Evolutionary conservation across 2,888 invertebrate genomes (phyloP).

Genomic region (Andrena haemorrhoa): DNA sequence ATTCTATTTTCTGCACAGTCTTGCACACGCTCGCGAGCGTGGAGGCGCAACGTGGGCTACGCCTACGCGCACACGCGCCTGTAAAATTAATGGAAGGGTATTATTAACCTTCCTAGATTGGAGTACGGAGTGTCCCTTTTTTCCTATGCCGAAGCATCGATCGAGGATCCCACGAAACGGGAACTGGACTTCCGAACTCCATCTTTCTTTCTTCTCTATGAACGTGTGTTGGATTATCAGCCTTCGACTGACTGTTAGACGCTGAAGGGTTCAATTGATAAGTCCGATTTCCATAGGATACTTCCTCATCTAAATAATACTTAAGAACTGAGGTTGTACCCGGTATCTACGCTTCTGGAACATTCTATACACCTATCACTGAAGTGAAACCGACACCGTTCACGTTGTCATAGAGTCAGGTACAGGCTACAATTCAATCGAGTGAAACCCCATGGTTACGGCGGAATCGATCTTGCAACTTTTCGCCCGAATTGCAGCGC

Average conservation of each 20-base stretch:
- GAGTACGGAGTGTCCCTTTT: neutral
- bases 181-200: neutral
- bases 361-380: too few relatives aligned
- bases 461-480: too few relatives aligned
- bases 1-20: constrained; percentile 51
- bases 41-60: constrained; percentile 17
- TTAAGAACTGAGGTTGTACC: too few relatives aligned
- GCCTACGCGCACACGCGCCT: constrained; percentile 32
- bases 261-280: neutral
- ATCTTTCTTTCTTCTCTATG: neutral
- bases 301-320: too few relatives aligned
- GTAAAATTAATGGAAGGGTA: constrained; percentile 48
- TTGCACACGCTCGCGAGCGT: neutral
- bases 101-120: constrained; percentile 30
- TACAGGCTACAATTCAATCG: too few relatives aligned
- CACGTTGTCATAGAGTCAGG: too few relatives aligned
- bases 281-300: neutral
- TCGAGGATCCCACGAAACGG: neutral
- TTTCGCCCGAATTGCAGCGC: neutral
- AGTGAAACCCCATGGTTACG: too few relatives aligned
- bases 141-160: neutral
- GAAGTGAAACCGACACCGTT: too few relatives aligned
- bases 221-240: too few relatives aligned
- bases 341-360: too few relatives aligned
- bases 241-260: too few relatives aligned